These are phyloP conservation scores for Crenuchus spilurus DNA, from an alignment of 2,797 vertebrate species.

Conservation along the genomic window DNA sequence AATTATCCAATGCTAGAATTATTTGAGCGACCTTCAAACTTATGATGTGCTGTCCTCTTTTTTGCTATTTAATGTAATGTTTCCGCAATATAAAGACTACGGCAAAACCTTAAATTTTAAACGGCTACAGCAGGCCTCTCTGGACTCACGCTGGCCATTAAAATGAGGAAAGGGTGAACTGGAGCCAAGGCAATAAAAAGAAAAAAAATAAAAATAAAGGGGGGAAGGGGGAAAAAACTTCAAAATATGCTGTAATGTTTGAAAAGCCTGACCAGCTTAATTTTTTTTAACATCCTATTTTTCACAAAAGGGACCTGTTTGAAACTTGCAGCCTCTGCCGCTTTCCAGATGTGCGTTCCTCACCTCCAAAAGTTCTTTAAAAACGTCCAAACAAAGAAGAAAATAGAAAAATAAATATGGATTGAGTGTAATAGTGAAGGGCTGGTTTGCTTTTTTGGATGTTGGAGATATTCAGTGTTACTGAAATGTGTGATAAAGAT, in stretches of 20 bases:
- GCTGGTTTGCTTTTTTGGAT: constrained; percentile 18
- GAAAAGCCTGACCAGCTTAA: constrained; percentile 72
- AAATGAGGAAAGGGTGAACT: constrained; percentile 75
- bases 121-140: constrained; percentile 75
- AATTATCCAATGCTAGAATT: constrained; percentile 58
- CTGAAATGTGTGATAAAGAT: constrained; percentile 44
- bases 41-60: constrained; percentile 61
- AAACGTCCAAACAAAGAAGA: constrained; percentile 41
- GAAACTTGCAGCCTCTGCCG: constrained; percentile 67
- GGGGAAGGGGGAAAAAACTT: constrained; percentile 77
- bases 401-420: constrained; percentile 39
- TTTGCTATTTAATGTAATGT: constrained; percentile 82
- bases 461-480: constrained; percentile 34
- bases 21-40: constrained; percentile 71
- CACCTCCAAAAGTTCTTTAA: constrained; percentile 57
- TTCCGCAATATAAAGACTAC: constrained; percentile 80
- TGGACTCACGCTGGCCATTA: constrained; percentile 80
- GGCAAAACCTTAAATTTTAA: constrained; percentile 76
- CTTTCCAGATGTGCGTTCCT: constrained; percentile 81
- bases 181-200: constrained; percentile 81
- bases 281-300: constrained; percentile 72
- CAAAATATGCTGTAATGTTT: constrained; percentile 82
- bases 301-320: constrained; percentile 81
- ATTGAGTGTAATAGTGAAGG: constrained; percentile 18
- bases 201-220: constrained; percentile 70